These are phyloP conservation scores for Pogonomyrmex barbatus DNA, from an alignment of 1,140 invertebrate genomes.

Conservation along the genomic window DNA sequence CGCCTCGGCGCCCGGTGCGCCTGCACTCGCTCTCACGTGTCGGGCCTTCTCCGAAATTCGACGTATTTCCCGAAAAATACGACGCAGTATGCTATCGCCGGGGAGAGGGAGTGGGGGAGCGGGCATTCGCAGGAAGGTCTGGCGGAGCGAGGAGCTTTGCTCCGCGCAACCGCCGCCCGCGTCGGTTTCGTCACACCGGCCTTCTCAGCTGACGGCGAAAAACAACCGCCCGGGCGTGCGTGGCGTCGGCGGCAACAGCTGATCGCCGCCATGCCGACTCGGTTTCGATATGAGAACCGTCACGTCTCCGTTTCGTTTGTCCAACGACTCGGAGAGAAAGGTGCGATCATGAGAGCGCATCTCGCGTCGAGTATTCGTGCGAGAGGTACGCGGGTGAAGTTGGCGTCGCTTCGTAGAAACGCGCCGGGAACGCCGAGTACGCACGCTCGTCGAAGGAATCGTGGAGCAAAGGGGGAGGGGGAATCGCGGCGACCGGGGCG, in stretches of 20 bases:
- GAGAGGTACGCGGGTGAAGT: not conserved
- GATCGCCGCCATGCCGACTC: constrained; percentile 52
- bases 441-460: constrained; percentile 32
- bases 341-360: not conserved
- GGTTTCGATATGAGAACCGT: not conserved
- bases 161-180: constrained; percentile 19
- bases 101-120: no score
- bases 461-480: not conserved
- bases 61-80: constrained; percentile 64
- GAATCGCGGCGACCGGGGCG: not conserved
- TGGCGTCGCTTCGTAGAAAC: constrained; percentile 53
- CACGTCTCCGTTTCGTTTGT: not conserved
- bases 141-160: constrained; percentile 55
- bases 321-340: not conserved
- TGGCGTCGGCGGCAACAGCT: constrained; percentile 66
- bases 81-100: constrained; percentile 62
- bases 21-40: fast-evolving
- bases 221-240: constrained; percentile 53
- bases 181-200: constrained; percentile 73
- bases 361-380: not conserved
- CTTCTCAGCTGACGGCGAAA: constrained; percentile 77
- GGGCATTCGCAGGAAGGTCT: constrained; percentile 48
- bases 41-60: not conserved
- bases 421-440: constrained; percentile 68
- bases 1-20: not conserved